Conservation (phyloP, 2,797 vertebrate genomes). For the Chromis chromis region DNA sequence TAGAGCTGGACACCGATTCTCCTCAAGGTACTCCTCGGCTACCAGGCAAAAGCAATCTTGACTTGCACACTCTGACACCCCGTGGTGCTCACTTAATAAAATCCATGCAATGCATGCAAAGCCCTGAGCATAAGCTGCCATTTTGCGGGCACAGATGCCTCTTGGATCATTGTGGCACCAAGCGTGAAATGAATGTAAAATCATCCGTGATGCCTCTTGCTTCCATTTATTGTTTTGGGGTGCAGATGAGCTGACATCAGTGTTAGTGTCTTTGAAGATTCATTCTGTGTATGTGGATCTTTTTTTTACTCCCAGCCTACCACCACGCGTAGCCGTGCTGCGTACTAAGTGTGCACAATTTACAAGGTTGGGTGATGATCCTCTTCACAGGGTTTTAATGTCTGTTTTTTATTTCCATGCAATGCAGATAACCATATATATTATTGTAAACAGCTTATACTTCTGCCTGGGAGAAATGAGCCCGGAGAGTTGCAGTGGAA, state of each 20-base stretch:
- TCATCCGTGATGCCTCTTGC: conserved; percentile 69
- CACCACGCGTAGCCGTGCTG: conserved; percentile 21
- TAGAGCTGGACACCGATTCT: conserved; percentile 55
- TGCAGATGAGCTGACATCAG: conserved; percentile 69
- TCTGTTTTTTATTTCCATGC: conserved; percentile 49
- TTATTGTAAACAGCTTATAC: conserved; percentile 55
- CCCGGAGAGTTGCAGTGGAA: conserved; percentile 46
- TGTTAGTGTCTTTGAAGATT: conserved; percentile 46
- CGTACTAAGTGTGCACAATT: conserved; percentile 44
- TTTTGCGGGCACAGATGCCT: conserved; percentile 79
- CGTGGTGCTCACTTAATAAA: conserved; percentile 67
- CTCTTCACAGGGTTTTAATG: conserved; percentile 42
- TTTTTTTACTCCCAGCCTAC: conserved; percentile 24
- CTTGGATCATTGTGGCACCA: conserved; percentile 75
- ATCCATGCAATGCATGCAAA: conserved; percentile 66
- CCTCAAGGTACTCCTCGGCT: conserved; percentile 40
- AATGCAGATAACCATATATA: conserved; percentile 40
- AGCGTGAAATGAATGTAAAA: conserved; percentile 82
- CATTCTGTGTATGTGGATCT: conserved; percentile 36
- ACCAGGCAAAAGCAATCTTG: conserved; percentile 55
- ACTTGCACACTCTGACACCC: conserved; percentile 54
- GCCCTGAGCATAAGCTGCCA: conserved; percentile 70
- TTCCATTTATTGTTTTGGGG: conserved; percentile 70
- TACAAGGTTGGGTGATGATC: conserved; percentile 30
- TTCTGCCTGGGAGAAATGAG: conserved; percentile 49